phyloP scores from a whole-genome alignment of 2,797 vertebrate genomes.

The Benthosema pterotum region DNA sequence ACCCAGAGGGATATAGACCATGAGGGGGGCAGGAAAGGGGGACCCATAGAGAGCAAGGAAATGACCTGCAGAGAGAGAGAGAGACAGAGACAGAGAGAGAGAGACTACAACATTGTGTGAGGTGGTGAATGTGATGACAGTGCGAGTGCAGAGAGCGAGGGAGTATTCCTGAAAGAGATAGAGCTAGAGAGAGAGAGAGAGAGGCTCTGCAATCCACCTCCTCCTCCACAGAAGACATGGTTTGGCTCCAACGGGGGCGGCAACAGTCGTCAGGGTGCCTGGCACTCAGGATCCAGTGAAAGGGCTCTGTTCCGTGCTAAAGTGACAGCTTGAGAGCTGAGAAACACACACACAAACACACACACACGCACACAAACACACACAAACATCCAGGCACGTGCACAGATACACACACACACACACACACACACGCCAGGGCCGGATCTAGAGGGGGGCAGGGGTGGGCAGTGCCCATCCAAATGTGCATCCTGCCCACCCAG shows the following conservation, averaged over 20 bases:
- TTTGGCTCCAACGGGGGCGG: constrained; percentile 58
- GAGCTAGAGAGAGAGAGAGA: constrained; percentile 17
- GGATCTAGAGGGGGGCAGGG: no score
- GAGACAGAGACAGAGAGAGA: constrained; percentile 25
- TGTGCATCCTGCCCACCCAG: no score
- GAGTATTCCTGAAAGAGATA: constrained; percentile 20
- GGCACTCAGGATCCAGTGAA: constrained; percentile 63
- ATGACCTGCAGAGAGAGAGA: constrained; percentile 20
- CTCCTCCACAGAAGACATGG: constrained; percentile 65
- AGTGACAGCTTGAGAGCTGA: constrained; percentile 74
- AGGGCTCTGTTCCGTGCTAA: constrained; percentile 68
- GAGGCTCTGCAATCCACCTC: constrained; percentile 55
- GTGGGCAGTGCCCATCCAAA: no score
- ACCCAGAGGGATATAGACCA: no score
- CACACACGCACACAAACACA: constrained; percentile 46
- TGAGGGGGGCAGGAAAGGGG: constrained; percentile 30
- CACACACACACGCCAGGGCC: constrained; percentile 54
- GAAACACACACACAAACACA: constrained; percentile 54
- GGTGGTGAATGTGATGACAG: neutral
- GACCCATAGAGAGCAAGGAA: constrained; percentile 46
- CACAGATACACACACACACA: no score
- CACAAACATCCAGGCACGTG: no score
- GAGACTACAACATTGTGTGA: neutral
- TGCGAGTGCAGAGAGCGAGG: neutral
- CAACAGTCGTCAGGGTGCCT: constrained; percentile 60